Percentiles rank a stretch among this genome's conserved stretches.
Conservation (phyloP, 1,140 invertebrate genomes). For the Platorchestia sp. region DNA sequence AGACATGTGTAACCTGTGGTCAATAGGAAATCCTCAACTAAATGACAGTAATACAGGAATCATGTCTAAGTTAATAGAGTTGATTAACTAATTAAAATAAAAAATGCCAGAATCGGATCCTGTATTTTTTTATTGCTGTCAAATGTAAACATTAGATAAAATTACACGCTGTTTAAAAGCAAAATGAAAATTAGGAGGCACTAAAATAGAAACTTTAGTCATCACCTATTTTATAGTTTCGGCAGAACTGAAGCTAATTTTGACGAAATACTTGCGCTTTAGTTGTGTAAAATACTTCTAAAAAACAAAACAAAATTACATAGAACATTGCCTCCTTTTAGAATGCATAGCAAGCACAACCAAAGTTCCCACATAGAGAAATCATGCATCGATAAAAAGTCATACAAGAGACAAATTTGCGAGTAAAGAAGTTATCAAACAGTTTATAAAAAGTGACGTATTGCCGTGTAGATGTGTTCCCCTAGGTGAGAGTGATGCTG, state of each 20-base stretch:
- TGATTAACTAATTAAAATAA: not conserved
- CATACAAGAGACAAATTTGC: not conserved
- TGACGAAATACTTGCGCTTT: not conserved
- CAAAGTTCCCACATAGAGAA: not conserved
- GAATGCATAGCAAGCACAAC: not conserved
- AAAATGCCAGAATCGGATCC: not conserved
- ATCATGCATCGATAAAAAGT: not conserved
- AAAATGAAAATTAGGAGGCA: not conserved
- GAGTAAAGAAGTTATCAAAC: not conserved
- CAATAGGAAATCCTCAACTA: not conserved
- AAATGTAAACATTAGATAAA: not conserved
- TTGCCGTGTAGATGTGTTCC: not conserved
- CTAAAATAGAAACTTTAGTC: not conserved
- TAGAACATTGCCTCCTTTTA: not conserved
- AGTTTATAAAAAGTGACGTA: not conserved
- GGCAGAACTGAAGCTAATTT: not conserved
- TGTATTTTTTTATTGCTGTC: not conserved
- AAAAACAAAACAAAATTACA: not conserved
- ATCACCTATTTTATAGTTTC: not conserved
- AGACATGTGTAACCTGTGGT: not conserved
- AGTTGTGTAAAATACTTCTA: not conserved
- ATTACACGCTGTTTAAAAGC: not conserved
- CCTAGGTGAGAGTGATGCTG: not conserved
- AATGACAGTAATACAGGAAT: not conserved
- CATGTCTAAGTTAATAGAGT: not conserved